A percentile compares a stretch with the other conserved stretches of the same genome.
Evolutionary conservation across 2,888 invertebrate genomes (phyloP).

Genomic region (Parnassius mnemosyne): DNA sequence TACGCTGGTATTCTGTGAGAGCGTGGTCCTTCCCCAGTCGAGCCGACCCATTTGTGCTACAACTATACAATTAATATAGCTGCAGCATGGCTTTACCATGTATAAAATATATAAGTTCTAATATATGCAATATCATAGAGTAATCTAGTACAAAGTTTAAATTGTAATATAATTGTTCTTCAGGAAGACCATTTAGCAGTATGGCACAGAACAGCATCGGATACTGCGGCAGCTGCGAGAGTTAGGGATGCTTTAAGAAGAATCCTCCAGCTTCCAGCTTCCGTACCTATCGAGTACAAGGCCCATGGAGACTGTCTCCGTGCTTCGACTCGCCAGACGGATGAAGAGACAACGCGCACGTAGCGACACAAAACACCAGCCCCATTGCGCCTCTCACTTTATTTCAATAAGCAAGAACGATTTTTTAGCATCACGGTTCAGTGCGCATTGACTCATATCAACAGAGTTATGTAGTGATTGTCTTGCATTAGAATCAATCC

Average conservation of each 20-base stretch:
- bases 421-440: neutral
- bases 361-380: constrained; percentile 28
- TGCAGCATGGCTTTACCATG: too few species aligned
- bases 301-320: constrained; percentile 61
- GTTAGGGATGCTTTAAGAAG: constrained; percentile 97
- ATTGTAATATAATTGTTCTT: neutral
- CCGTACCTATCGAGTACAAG: constrained; percentile 97
- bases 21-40: too few species aligned
- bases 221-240: constrained; percentile 91
- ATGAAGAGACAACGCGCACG: constrained; percentile 22
- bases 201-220: constrained; percentile 97
- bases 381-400: constrained; percentile 30
- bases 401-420: constrained; percentile 9
- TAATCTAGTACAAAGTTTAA: neutral
- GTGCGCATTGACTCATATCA: neutral
- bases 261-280: constrained; percentile 95
- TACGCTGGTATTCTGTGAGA: too few species aligned
- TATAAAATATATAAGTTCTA: too few species aligned
- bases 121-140: neutral
- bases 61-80: too few species aligned
- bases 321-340: constrained; percentile 34
- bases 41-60: too few species aligned
- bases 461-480: neutral
- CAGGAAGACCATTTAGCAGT: constrained; percentile 97
- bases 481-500: too few species aligned